Percentiles rank a stretch among this genome's conserved stretches.
These are phyloP conservation scores for Trachurus trachurus DNA, from an alignment of 2,797 vertebrate genomes.

Conservation along the genomic window DNA sequence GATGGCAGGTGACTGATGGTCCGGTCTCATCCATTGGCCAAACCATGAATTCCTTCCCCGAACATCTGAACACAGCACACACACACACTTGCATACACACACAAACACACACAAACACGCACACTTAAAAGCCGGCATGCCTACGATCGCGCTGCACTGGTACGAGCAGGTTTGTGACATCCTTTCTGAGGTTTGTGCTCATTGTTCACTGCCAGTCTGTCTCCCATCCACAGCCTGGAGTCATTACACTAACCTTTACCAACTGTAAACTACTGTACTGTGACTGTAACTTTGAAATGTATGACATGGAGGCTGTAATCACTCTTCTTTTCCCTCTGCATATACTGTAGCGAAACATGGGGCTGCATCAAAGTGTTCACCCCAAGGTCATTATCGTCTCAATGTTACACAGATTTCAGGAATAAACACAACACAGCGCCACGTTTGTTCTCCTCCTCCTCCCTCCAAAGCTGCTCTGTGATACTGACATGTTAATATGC, in stretches of 20 bases:
- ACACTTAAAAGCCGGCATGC: conserved; percentile 13
- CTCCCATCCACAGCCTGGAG: conserved; percentile 43
- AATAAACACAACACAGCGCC: conserved; percentile 25
- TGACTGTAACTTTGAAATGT: conserved; percentile 60
- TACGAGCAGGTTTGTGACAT: conserved; percentile 59
- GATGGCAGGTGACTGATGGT: conserved; percentile 81
- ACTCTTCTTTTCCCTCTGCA: conserved; percentile 40
- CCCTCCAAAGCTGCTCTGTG: neutral
- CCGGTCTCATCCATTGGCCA: conserved; percentile 66
- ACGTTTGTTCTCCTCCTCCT: conserved; percentile 3
- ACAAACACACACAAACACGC: neutral
- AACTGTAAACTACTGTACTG: conserved; percentile 48
- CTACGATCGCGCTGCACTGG: conserved; percentile 47
- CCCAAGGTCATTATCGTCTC: conserved; percentile 58
- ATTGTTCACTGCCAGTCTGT: conserved; percentile 62
- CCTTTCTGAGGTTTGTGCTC: conserved; percentile 44
- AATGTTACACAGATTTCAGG: conserved; percentile 18
- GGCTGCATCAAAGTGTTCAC: conserved; percentile 38
- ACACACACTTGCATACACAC: conserved; percentile 1
- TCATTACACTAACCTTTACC: conserved; percentile 70
- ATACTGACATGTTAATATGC: conserved; percentile 23
- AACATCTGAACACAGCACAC: conserved; percentile 43
- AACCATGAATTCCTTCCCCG: conserved; percentile 70
- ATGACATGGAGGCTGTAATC: conserved; percentile 40
- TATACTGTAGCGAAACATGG: conserved; percentile 41